Evolutionary conservation across 2,113 vertebrate species (phyloP), one percentile per base, ranked within the genome.

Genomic region (Thalassarche chlororhynchos): DNA sequence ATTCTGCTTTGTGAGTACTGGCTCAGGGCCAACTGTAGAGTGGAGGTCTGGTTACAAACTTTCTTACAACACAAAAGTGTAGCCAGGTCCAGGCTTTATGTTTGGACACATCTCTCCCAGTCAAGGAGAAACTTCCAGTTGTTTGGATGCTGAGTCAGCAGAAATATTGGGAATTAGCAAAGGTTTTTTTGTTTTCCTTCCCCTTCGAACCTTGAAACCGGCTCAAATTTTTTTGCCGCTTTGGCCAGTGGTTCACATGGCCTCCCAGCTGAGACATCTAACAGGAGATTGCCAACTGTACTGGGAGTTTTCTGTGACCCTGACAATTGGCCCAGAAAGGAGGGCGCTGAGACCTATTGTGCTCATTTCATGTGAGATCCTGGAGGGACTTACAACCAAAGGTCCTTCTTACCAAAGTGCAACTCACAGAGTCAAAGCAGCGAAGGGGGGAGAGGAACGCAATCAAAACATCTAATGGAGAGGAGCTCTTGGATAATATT

Each of bases 121-220:
- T 70, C 75, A 86, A 94, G 64, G 71, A 90, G 93, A 97, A 88
- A 70, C 74, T 92, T 97, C 87, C 82, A 93, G 85, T 95, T 91
- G 75, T 84, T 90, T 93, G 51, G n/a, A 79, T 89, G 81, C 74
- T 96, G 96, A 95, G 70, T 95, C 96, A 94, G 65, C 91, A 95
- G 84, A 94, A 96, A 87, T 0, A 14, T 25, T 80, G 62, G 42
- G 84, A 69, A 80, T 90, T 75, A 88, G 42, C 36, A 51, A 40
- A 40, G 66, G 12, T 68, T 60, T 60, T 81, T 77, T 61, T 91
- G 5, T 82, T 90, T 90, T 91, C 16, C 32, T 97, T 96, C 70
- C 87, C 66, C 62, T 88, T 83, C 0, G 0, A 90, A 87, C 66
- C 52, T 70, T 94, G 94, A 96, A 96, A 97, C 6, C 0, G 5